Evolutionary conservation across 2,888 invertebrate genomes (phyloP).

Genomic region (Lypha dubia): DNA sequence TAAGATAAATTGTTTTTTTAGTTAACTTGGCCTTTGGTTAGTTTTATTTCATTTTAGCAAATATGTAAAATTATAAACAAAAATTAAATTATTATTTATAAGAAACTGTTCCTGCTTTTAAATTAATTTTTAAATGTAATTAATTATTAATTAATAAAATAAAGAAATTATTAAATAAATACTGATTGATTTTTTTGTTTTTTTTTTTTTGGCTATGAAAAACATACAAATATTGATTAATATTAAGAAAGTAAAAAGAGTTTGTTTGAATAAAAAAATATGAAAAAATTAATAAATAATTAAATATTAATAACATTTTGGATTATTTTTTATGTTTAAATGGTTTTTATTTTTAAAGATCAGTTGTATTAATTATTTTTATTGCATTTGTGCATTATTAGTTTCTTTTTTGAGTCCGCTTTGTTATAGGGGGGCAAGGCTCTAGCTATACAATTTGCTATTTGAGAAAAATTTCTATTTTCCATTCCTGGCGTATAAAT

Average conservation of each 20-base stretch:
- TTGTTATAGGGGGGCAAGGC: neutral
- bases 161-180: slow-evolving; percentile 56
- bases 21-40: slow-evolving; percentile 84
- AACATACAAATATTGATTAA: slow-evolving; percentile 61
- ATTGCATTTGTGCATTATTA: slow-evolving; percentile 19
- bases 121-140: slow-evolving; percentile 50
- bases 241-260: slow-evolving; percentile 40
- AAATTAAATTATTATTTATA: slow-evolving; percentile 66
- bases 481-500: too few species aligned
- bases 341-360: neutral
- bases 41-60: slow-evolving; percentile 77
- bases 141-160: slow-evolving; percentile 61
- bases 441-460: too few species aligned
- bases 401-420: neutral
- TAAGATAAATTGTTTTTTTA: slow-evolving; percentile 76
- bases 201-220: slow-evolving; percentile 52
- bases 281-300: slow-evolving; percentile 13
- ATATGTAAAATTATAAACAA: slow-evolving; percentile 67
- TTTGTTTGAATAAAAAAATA: slow-evolving; percentile 20
- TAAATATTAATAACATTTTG: slow-evolving; percentile 67
- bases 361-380: neutral
- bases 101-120: slow-evolving; percentile 56
- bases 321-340: slow-evolving; percentile 55
- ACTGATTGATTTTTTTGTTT: slow-evolving; percentile 26
- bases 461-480: too few species aligned